A percentile compares a stretch with the other conserved stretches of the same genome.
phyloP scores from a whole-genome alignment of 1,140 invertebrate species.

The Augochlora pura region DNA sequence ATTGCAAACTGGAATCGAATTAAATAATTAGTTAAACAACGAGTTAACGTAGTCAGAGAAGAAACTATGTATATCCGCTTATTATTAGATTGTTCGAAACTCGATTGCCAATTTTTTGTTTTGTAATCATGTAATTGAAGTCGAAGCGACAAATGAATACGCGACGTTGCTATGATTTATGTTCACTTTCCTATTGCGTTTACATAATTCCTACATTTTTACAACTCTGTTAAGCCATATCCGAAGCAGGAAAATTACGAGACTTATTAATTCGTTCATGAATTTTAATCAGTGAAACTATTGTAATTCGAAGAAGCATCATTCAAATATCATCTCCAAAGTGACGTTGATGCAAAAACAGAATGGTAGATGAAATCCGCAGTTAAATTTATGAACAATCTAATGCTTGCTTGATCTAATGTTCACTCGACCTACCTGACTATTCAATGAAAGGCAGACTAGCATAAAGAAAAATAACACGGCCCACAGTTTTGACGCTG shows the following conservation, averaged over 20 bases:
- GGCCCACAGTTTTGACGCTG: constrained; percentile 91
- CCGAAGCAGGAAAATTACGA: no score
- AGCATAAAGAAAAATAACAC: constrained; percentile 95
- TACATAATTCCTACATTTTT: no score
- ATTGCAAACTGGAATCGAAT: constrained; percentile 88
- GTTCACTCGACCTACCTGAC: constrained; percentile 85
- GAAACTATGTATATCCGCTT: neutral
- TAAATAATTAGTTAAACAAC: neutral
- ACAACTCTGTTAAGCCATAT: no score
- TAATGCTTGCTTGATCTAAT: neutral
- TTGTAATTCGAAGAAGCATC: no score
- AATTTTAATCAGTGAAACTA: no score
- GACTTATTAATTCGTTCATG: no score
- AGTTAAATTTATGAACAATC: neutral
- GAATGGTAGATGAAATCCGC: neutral
- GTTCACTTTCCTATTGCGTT: no score
- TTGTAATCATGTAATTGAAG: no score
- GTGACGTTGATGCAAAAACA: no score
- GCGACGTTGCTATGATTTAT: no score
- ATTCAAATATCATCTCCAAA: no score
- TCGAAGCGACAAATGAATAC: no score
- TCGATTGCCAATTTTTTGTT: neutral
- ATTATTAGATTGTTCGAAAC: neutral
- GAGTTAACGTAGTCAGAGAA: neutral
- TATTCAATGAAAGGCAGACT: constrained; percentile 93